A percentile compares a stretch with the other conserved stretches of the same genome.
Evolutionary conservation across 2,888 invertebrate species (phyloP).

Genomic region (Tromatobia lineatoria): DNA sequence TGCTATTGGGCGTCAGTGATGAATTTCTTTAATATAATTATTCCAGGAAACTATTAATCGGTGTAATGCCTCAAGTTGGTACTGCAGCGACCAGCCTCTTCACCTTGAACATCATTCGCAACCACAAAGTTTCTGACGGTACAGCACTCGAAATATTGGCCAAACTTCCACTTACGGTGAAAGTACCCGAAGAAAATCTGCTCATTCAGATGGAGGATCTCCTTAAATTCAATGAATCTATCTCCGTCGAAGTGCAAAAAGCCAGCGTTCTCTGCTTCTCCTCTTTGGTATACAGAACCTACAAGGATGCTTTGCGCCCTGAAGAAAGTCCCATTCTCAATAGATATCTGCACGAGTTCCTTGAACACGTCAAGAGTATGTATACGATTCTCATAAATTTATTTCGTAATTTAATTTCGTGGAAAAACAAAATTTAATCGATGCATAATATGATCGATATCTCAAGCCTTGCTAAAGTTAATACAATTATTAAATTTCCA

Average conservation of each 20-base stretch:
- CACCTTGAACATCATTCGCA: conserved; percentile 82
- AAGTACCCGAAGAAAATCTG: conserved; percentile 82
- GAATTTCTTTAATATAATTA: not conserved
- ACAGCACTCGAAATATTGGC: conserved; percentile 80
- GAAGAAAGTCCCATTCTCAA: conserved; percentile 71
- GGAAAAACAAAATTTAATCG: too few relatives aligned
- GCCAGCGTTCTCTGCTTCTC: conserved; percentile 85
- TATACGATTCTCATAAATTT: conserved; percentile 18
- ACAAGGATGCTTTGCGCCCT: conserved; percentile 52
- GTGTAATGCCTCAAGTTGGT: conserved; percentile 86
- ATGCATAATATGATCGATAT: too few relatives aligned
- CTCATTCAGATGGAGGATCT: conserved; percentile 82
- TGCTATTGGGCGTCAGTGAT: too few relatives aligned
- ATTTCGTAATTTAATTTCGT: not conserved
- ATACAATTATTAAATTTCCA: not conserved
- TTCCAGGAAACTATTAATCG: conserved; percentile 83
- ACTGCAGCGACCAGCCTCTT: conserved; percentile 84
- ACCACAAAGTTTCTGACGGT: conserved; percentile 76
- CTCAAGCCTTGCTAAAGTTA: too few relatives aligned
- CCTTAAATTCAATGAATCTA: conserved; percentile 72
- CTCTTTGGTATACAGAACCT: conserved; percentile 84
- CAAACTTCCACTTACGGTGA: conserved; percentile 84
- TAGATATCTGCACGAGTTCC: conserved; percentile 79
- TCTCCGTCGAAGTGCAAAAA: conserved; percentile 78
- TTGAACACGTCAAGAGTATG: conserved; percentile 80